Evolutionary conservation across 2,113 vertebrate genomes (phyloP).

Genomic region (Cairina moschata): DNA sequence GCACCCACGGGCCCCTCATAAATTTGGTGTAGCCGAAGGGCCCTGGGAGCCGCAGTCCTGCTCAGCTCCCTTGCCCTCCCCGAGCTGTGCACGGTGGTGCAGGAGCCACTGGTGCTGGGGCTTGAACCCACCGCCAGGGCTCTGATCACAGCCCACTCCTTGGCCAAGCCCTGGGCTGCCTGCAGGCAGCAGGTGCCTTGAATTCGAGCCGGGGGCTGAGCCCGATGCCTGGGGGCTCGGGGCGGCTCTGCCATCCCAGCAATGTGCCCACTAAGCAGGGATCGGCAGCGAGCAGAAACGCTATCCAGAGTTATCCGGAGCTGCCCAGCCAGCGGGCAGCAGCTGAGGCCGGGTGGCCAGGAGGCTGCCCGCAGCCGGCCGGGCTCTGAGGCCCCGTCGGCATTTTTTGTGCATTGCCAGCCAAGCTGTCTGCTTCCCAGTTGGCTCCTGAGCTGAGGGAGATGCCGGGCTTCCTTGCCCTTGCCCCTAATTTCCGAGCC

Average conservation of each 20-base stretch:
- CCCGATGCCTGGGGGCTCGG: background rate
- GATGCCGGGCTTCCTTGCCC: background rate
- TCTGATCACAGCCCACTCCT: fast-evolving
- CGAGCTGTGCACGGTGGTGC: fast-evolving
- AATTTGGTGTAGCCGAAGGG: background rate
- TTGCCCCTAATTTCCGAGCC: background rate
- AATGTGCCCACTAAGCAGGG: conserved; percentile 38
- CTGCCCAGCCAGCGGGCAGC: background rate
- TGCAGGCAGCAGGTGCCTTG: conserved; percentile 20
- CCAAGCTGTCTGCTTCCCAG: background rate
- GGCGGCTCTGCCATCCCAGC: conserved; percentile 25
- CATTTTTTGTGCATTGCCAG: conserved; percentile 1
- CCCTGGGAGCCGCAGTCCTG: background rate
- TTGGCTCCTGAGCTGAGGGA: background rate
- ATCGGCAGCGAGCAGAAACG: conserved; percentile 17
- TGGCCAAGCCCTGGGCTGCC: background rate
- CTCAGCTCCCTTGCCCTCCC: background rate
- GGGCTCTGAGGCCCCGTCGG: background rate
- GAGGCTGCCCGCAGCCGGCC: background rate
- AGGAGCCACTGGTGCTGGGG: background rate
- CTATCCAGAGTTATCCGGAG: background rate
- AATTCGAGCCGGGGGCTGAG: background rate
- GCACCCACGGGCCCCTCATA: background rate
- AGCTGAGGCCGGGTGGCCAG: conserved; percentile 55
- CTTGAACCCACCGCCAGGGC: background rate